Percentiles rank a stretch among this genome's conserved stretches.
phyloP scores from a whole-genome alignment of 2,888 invertebrate genomes.

The Hypena proboscidalis region DNA sequence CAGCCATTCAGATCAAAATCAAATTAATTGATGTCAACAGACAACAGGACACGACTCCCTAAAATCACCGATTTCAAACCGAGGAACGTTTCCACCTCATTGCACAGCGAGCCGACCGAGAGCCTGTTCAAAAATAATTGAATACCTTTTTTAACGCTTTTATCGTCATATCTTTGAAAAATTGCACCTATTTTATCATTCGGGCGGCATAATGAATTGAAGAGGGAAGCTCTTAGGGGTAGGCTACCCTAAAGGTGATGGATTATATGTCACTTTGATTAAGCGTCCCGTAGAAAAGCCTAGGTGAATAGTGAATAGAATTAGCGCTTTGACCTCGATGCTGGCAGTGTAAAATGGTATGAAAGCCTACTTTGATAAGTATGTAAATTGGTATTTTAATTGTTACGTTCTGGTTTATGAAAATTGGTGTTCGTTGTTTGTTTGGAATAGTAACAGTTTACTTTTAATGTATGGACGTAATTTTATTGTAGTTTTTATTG shows the following conservation, averaged over 20 bases:
- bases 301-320: slow-evolving; percentile 35
- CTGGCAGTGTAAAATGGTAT: slow-evolving; percentile 18
- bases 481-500: background rate
- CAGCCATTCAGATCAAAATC: slow-evolving; percentile 28
- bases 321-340: slow-evolving; percentile 15
- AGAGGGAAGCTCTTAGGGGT: slow-evolving; percentile 50
- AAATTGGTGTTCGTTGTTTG: slow-evolving; percentile 2
- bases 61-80: slow-evolving; percentile 33
- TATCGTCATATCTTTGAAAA: slow-evolving; percentile 61
- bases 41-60: slow-evolving; percentile 32
- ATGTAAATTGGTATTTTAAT: slow-evolving; percentile 38
- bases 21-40: slow-evolving; percentile 38
- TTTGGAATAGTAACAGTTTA: slow-evolving; percentile 2
- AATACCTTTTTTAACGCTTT: slow-evolving; percentile 39
- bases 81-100: slow-evolving; percentile 22
- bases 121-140: slow-evolving; percentile 31
- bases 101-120: slow-evolving; percentile 20
- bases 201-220: slow-evolving; percentile 59
- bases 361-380: slow-evolving; percentile 35
- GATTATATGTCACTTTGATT: slow-evolving; percentile 62
- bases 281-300: slow-evolving; percentile 31
- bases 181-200: slow-evolving; percentile 59
- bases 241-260: slow-evolving; percentile 49
- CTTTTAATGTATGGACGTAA: background rate
- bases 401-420: slow-evolving; percentile 19